Percentiles rank a stretch among this genome's conserved stretches.
Evolutionary conservation across 1,140 invertebrate genomes (phyloP).

Genomic region (Cephus cinctus): DNA sequence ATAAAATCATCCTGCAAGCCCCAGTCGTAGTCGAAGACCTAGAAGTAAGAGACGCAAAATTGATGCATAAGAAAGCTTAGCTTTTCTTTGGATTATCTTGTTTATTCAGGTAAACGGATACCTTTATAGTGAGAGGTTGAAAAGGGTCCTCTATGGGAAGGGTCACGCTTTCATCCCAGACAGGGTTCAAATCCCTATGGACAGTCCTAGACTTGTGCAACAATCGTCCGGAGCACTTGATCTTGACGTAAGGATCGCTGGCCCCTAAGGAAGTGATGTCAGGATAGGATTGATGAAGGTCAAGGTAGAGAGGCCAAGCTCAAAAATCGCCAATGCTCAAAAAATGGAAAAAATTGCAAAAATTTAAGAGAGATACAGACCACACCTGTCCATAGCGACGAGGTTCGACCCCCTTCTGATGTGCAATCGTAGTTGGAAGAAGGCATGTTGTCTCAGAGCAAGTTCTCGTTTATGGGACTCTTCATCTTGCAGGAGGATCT

Average conservation of each 20-base stretch:
- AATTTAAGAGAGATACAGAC: slow-evolving; percentile 58
- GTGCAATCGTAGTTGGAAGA: slow-evolving; percentile 87
- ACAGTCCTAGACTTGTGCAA: slow-evolving; percentile 94
- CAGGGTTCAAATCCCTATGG: slow-evolving; percentile 85
- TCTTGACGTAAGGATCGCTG: slow-evolving; percentile 98
- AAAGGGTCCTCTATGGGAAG: slow-evolving; percentile 94
- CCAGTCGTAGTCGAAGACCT: slow-evolving; percentile 98
- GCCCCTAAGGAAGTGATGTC: too few species aligned
- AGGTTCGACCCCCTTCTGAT: slow-evolving; percentile 85
- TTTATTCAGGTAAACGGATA: slow-evolving; percentile 40
- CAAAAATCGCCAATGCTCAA: neutral
- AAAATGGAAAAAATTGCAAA: neutral
- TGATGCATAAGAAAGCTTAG: neutral
- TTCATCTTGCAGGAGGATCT: slow-evolving; percentile 58
- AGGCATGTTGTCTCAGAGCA: slow-evolving; percentile 77
- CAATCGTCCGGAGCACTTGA: slow-evolving; percentile 84
- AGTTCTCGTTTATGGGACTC: slow-evolving; percentile 65
- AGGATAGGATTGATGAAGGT: too few species aligned
- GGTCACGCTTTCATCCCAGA: slow-evolving; percentile 96
- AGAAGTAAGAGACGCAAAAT: slow-evolving; percentile 7
- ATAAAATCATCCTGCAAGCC: slow-evolving; percentile 97
- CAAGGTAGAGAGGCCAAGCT: neutral
- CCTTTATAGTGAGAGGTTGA: slow-evolving; percentile 83
- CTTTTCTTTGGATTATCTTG: too few species aligned
- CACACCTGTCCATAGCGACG: slow-evolving; percentile 92